Evolutionary conservation across 1,140 invertebrate genomes (phyloP), one percentile per base, ranked within the genome.

Genomic region (Catajapyx aquilonaris): DNA sequence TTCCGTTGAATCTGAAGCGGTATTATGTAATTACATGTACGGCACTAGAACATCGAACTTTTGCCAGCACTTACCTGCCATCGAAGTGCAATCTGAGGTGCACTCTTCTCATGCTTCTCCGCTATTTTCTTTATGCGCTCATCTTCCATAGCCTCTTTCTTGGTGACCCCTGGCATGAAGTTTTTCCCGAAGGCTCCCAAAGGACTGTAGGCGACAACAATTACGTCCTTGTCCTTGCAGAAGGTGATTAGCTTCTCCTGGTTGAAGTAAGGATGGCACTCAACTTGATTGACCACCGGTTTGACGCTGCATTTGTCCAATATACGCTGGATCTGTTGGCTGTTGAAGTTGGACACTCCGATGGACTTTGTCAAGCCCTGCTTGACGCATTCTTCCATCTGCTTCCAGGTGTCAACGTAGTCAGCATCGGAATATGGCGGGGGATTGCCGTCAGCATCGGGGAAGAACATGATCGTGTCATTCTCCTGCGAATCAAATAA

Each of bases 321-420:
- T 2, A 95, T 46, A 7, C 77, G 60, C 22, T 75, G 62, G 9
- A 90, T 69, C 57, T 94, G 88, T 20, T 68, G 54, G 22, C 65
- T 72, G 52, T 87, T 91, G 51, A 94, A 95, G 54, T 94, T 95
- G 21, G 84, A 90, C 1, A 94, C 42, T 1, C 90, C 88, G 48
- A 95, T 83, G 36, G 76, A 74, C 34, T 63, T 70, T 0, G 67
- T 61, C 9, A 85, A 59, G 1, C 83, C 84, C 36, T 71, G 57
- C 16, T 68, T 59, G 2, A 76, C 71, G 32, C 76, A 66, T 23
- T 73, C 62, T 59, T 93, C 88, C 69, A 94, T 68, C 21, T 68
- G 85, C 56, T 69, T 73, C 86, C 87, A 96, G 0, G 87, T 87
- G 46, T 91, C 86, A 11, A 87, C 45, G 48, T 79, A 90, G 54